Conservation (phyloP, 1,140 invertebrate genomes). For the Drosophila pruinosa region DNA sequence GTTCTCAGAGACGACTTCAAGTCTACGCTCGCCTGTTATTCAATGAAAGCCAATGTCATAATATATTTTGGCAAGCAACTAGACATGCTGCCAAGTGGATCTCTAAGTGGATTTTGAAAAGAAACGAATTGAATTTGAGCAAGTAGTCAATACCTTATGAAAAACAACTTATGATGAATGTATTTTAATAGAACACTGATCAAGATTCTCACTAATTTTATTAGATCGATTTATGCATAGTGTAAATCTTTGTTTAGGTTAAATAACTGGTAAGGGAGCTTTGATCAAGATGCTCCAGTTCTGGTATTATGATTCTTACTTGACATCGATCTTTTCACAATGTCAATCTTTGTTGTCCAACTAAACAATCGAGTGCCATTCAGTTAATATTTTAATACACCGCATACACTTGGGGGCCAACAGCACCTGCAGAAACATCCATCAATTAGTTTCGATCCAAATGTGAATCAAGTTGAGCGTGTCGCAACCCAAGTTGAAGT, state of each 20-base stretch:
- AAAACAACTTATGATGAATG: neutral
- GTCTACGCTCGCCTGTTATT: neutral
- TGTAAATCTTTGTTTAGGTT: neutral
- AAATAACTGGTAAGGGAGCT: neutral
- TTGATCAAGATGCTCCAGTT: neutral
- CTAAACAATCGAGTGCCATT: slow-evolving; percentile 21
- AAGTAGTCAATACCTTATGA: neutral
- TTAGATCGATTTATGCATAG: neutral
- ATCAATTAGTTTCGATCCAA: slow-evolving; percentile 48
- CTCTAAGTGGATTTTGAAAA: neutral
- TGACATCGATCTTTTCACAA: slow-evolving; percentile 12
- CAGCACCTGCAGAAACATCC: slow-evolving; percentile 47
- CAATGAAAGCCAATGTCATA: slow-evolving; percentile 12
- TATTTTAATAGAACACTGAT: neutral
- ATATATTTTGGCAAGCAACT: slow-evolving; percentile 3
- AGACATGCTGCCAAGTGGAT: slow-evolving; percentile 1
- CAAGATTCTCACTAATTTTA: neutral
- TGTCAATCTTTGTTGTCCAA: slow-evolving; percentile 22
- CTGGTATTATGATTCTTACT: neutral
- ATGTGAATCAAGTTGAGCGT: slow-evolving; percentile 40
- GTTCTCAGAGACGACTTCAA: neutral
- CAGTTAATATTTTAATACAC: slow-evolving; percentile 29
- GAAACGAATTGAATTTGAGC: neutral
- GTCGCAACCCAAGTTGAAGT: slow-evolving; percentile 63
- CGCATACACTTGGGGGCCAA: neutral